Percentiles rank a stretch among this genome's conserved stretches.
These are phyloP conservation scores for Lasioglossum lativentre DNA, from an alignment of 2,888 invertebrate genomes.

Conservation along the genomic window DNA sequence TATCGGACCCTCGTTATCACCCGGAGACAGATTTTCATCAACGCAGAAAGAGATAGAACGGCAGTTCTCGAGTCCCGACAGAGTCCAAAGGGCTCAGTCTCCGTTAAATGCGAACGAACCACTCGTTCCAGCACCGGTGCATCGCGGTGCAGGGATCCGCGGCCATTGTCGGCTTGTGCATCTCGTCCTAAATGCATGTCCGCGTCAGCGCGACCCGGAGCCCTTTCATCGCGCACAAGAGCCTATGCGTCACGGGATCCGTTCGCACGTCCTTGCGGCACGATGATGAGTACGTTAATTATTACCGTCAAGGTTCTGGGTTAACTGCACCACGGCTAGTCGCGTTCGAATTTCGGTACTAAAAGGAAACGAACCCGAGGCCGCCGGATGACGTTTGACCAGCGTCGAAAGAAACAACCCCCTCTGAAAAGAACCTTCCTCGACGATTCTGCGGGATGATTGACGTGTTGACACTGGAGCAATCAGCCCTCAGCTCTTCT, in stretches of 20 bases:
- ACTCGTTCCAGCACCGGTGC: background rate
- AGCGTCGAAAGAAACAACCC: slow-evolving; percentile 38
- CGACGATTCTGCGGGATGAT: background rate
- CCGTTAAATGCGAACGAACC: background rate
- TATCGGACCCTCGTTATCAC: too few relatives aligned
- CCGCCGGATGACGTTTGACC: slow-evolving; percentile 60
- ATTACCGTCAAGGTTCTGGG: slow-evolving; percentile 68
- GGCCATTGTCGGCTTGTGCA: slow-evolving; percentile 34
- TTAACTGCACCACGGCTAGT: slow-evolving; percentile 31
- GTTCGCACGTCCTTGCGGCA: slow-evolving; percentile 66
- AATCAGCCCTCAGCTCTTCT: background rate
- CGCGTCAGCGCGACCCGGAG: slow-evolving; percentile 46
- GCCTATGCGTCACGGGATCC: slow-evolving; percentile 69
- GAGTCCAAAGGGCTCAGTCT: background rate
- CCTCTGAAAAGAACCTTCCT: slow-evolving; percentile 37
- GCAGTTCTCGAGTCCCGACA: background rate
- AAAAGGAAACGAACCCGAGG: slow-evolving; percentile 68
- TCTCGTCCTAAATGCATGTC: slow-evolving; percentile 32
- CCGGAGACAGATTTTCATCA: too few relatives aligned
- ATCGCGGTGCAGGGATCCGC: slow-evolving; percentile 7
- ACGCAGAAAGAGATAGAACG: background rate
- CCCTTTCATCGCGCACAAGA: slow-evolving; percentile 59
- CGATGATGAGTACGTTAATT: slow-evolving; percentile 76
- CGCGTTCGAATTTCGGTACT: slow-evolving; percentile 43
- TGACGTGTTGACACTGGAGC: background rate